Evolutionary conservation across 2,113 vertebrate genomes (phyloP), one percentile per base, ranked within the genome.

Genomic region (Erythrolamprus reginae): DNA sequence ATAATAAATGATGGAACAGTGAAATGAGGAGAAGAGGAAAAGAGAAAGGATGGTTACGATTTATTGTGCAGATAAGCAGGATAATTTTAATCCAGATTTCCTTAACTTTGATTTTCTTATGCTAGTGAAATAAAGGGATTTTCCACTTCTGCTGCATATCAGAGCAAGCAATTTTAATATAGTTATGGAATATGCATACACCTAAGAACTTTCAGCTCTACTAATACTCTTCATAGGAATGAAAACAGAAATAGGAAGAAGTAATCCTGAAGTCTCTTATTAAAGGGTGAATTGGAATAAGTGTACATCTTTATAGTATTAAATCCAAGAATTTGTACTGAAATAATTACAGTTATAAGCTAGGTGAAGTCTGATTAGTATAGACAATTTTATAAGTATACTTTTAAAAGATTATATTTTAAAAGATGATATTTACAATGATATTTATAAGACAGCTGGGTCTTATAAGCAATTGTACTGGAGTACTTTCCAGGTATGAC

Each of bases 101-200:
- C 55, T 53, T 24, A 33, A 2, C 38, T n/a, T 6, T 77, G 47
- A 3, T 0, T 55, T 55, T 94, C 38, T 85, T 86, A 26, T 28
- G 15, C 84, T 92, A 51, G 70, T 82, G 7, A 48, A 84, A 88
- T 92, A 89, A 92, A 93, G 88, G 3, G 47, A 52, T 33, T 90
- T 70, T 21, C 33, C 61, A 84, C 2, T 87, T 86, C 88, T 86
- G 55, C 13, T 82, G 45, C 1, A 82, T 33, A 94, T 87, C n/a
- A 90, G 92, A 93, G 88, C 28, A 58, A 93, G 92, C 53, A 90
- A 17, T 10, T 52, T 15, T 82, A 88, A 48, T 70, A 88, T 88
- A 23, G 45, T 5, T 89, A 55, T 0, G 87, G 2, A 1, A 92
- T 92, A 93, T 26, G 1, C 7, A 90, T 82, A 42, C 90, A 92